Percentiles rank a stretch among this genome's conserved stretches.
Conservation (phyloP, 2,888 invertebrate species). For the Diadegma fenestrale region DNA sequence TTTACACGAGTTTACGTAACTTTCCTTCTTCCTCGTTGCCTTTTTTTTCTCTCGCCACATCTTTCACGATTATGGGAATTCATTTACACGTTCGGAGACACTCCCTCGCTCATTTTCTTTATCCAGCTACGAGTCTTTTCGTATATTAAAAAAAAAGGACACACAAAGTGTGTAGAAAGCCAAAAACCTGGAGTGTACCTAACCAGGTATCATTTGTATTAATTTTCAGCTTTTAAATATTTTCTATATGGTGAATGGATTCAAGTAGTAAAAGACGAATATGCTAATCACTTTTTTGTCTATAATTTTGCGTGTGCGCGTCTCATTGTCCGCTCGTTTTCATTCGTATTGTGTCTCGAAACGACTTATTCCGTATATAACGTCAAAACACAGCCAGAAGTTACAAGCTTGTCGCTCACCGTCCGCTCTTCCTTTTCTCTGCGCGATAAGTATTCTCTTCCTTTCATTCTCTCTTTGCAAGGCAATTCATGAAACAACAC, state of each 20-base stretch:
- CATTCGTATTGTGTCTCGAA: slow-evolving; percentile 14
- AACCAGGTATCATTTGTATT: background rate
- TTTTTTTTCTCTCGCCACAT: slow-evolving; percentile 6
- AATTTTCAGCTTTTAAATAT: background rate
- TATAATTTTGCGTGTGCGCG: background rate
- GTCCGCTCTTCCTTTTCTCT: slow-evolving; percentile 12
- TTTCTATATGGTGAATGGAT: background rate
- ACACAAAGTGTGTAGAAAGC: background rate
- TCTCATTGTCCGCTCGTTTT: background rate
- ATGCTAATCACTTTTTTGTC: slow-evolving; percentile 34
- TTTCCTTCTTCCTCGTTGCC: slow-evolving; percentile 1
- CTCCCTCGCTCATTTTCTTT: slow-evolving; percentile 13
- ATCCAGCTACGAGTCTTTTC: background rate
- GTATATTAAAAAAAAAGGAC: background rate
- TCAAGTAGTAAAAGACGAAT: background rate
- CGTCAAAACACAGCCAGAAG: background rate
- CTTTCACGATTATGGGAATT: slow-evolving; percentile 41
- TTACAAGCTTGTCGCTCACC: slow-evolving; percentile 11
- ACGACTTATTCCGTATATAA: background rate
- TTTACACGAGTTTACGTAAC: slow-evolving; percentile 63
- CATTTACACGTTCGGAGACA: slow-evolving; percentile 20
- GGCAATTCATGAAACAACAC: slow-evolving; percentile 9
- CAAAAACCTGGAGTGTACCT: slow-evolving; percentile 9
- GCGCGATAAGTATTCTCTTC: slow-evolving; percentile 49
- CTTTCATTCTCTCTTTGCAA: slow-evolving; percentile 41